Evolutionary conservation across 2,113 vertebrate genomes (phyloP).

Genomic region (Xiphias gladius): DNA sequence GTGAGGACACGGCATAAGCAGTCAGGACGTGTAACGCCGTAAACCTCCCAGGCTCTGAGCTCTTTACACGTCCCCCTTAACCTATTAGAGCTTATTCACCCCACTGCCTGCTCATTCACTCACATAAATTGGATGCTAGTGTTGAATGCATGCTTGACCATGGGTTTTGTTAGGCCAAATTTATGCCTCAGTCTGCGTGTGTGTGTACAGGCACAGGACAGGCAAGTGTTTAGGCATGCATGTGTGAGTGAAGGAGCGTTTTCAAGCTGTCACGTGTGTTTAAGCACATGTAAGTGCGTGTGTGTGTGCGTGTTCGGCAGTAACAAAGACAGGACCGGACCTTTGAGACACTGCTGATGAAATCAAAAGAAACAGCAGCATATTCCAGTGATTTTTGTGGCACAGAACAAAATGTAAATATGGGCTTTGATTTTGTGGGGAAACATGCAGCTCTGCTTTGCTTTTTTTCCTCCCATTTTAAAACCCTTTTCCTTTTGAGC

Average conservation of each 20-base stretch:
- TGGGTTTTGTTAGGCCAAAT: background rate
- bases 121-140: slow-evolving; percentile 19
- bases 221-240: background rate
- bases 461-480: background rate
- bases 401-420: slow-evolving; percentile 52
- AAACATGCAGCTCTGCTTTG: slow-evolving; percentile 10
- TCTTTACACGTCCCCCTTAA: slow-evolving; percentile 10
- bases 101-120: slow-evolving; percentile 31
- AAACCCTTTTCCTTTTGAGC: background rate
- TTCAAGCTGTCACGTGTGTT: background rate
- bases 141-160: background rate
- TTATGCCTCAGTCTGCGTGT: background rate
- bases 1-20: background rate
- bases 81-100: slow-evolving; percentile 20
- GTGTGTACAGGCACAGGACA: background rate
- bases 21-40: background rate
- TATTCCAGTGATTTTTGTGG: slow-evolving; percentile 13
- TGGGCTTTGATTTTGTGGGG: slow-evolving; percentile 15
- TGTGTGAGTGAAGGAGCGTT: background rate
- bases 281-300: background rate
- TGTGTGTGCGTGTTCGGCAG: background rate
- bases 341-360: slow-evolving; percentile 58
- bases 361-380: slow-evolving; percentile 58
- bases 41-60: slow-evolving; percentile 10
- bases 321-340: slow-evolving; percentile 32